These are phyloP conservation scores for Ceratoteleas bidentatus DNA, from an alignment of 1,140 invertebrate genomes.

Conservation along the genomic window DNA sequence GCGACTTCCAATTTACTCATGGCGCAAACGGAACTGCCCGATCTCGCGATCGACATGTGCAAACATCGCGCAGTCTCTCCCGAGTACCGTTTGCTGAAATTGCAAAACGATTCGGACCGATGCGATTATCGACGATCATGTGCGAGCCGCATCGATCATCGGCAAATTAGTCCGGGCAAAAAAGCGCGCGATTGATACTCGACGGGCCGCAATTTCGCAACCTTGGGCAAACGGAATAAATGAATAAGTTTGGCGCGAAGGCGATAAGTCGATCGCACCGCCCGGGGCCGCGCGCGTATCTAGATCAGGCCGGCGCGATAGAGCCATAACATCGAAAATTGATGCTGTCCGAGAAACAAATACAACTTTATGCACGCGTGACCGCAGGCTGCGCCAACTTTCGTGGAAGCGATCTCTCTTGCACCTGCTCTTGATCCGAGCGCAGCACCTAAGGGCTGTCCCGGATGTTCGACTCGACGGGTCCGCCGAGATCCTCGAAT, in stretches of 20 bases:
- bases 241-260: constrained; percentile 28
- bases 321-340: constrained; percentile 76
- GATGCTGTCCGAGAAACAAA: constrained; percentile 74
- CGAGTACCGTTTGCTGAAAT: constrained; percentile 21
- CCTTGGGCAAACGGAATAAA: constrained; percentile 45
- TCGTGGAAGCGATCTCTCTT: constrained; percentile 76
- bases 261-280: constrained; percentile 34
- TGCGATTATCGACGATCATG: constrained; percentile 2
- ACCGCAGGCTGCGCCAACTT: constrained; percentile 72
- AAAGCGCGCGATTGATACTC: constrained; percentile 27
- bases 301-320: constrained; percentile 66
- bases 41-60: no score
- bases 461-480: constrained; percentile 67
- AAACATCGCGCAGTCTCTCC: no score
- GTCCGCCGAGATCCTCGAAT: constrained; percentile 58
- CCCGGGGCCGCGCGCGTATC: constrained; percentile 49
- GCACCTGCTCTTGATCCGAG: constrained; percentile 71
- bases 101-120: constrained; percentile 5
- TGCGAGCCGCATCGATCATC: constrained; percentile 14
- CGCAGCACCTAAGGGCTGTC: constrained; percentile 67
- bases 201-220: constrained; percentile 25
- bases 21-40: no score
- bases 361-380: constrained; percentile 70
- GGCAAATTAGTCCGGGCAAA: constrained; percentile 22
- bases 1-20: no score